A percentile compares a stretch with the other conserved stretches of the same genome.
phyloP scores from a whole-genome alignment of 2,113 vertebrate genomes.

The Passerina amoena region DNA sequence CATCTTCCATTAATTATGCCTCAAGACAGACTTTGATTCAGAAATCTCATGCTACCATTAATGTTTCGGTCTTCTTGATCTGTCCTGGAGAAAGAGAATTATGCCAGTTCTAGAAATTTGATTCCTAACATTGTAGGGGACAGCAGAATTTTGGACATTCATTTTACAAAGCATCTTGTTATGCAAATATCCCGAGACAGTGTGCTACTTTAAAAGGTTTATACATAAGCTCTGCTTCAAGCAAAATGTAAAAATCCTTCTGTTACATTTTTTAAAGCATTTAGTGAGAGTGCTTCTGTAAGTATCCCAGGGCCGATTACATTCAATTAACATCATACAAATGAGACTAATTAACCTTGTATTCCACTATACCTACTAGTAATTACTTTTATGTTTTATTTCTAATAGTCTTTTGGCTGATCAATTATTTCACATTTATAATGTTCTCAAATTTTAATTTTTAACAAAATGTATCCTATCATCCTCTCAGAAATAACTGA shows the following conservation, averaged over 20 bases:
- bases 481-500: not conserved
- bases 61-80: not conserved
- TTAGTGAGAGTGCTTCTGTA: not conserved
- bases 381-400: conserved; percentile 40
- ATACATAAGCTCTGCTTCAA: conserved; percentile 11
- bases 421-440: not conserved
- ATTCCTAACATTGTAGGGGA: not conserved
- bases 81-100: not conserved
- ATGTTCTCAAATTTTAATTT: not conserved
- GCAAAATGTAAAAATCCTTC: conserved; percentile 17
- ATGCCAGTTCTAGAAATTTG: not conserved
- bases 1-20: not conserved
- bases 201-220: not conserved
- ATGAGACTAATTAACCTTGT: conserved; percentile 58
- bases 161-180: not conserved
- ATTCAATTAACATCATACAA: conserved; percentile 50
- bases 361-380: conserved; percentile 12
- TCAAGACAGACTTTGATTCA: conserved; percentile 34
- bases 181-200: conserved; percentile 15
- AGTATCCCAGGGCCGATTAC: conserved; percentile 30
- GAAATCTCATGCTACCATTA: not conserved
- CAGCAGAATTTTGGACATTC: not conserved
- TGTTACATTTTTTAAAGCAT: not conserved
- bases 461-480: not conserved
- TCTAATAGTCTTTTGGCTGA: not conserved